These are phyloP conservation scores for Coenobita brevimanus DNA, from an alignment of 1,140 invertebrate species.

Conservation along the genomic window DNA sequence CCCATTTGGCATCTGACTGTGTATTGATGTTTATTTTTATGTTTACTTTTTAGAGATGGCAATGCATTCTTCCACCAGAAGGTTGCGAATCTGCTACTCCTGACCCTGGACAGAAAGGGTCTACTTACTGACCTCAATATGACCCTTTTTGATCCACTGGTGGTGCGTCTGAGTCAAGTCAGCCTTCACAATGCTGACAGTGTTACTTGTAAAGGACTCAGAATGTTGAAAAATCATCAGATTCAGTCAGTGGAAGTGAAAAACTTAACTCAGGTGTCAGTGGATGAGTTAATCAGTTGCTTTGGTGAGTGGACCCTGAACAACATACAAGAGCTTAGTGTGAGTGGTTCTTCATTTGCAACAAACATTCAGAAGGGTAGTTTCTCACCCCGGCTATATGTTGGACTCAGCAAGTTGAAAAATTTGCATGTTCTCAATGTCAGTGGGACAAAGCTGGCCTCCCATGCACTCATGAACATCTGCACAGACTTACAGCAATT, in stretches of 20 bases:
- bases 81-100: slow-evolving; percentile 81
- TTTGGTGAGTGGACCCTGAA: slow-evolving; percentile 83
- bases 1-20: too few species aligned
- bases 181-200: slow-evolving; percentile 73
- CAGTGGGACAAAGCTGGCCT: slow-evolving; percentile 83
- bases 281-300: slow-evolving; percentile 82
- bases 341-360: slow-evolving; percentile 81
- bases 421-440: slow-evolving; percentile 82
- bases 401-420: slow-evolving; percentile 74
- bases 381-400: slow-evolving; percentile 73
- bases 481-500: slow-evolving; percentile 81
- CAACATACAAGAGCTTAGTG: slow-evolving; percentile 81
- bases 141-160: slow-evolving; percentile 80
- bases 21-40: neutral
- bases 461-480: slow-evolving; percentile 81
- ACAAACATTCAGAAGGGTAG: slow-evolving; percentile 77
- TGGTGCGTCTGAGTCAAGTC: slow-evolving; percentile 79
- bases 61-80: slow-evolving; percentile 81
- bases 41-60: slow-evolving; percentile 74
- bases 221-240: slow-evolving; percentile 81
- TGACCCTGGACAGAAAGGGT: slow-evolving; percentile 79
- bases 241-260: slow-evolving; percentile 78
- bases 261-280: slow-evolving; percentile 77
- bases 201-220: slow-evolving; percentile 80
- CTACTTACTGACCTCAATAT: slow-evolving; percentile 80